A percentile compares a stretch with the other conserved stretches of the same genome.
Conservation (phyloP, 2,797 vertebrate genomes). For the Sternarchorhynchus goeldii region DNA sequence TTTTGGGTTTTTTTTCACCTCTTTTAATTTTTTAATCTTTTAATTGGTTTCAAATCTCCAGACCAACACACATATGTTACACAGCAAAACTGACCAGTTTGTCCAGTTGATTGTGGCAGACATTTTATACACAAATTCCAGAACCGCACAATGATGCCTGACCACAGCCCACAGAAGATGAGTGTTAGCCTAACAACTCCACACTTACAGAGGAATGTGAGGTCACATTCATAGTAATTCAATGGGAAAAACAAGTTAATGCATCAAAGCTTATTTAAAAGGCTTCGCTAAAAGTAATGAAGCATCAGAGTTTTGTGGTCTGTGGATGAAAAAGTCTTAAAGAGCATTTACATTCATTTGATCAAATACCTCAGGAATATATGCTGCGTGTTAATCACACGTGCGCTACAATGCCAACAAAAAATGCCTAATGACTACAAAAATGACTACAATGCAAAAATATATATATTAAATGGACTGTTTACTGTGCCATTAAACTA, state of each 20-base stretch:
- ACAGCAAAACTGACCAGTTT: neutral
- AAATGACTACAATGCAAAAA: too few relatives aligned
- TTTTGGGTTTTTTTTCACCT: too few relatives aligned
- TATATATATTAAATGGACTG: too few relatives aligned
- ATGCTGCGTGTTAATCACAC: neutral
- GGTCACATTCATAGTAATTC: conserved; percentile 58
- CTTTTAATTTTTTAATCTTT: too few relatives aligned
- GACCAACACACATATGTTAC: too few relatives aligned
- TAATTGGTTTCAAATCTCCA: too few relatives aligned
- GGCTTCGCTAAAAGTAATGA: conserved; percentile 15
- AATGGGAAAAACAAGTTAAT: conserved; percentile 60
- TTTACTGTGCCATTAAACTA: too few relatives aligned
- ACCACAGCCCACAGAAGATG: conserved; percentile 64
- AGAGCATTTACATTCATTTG: neutral
- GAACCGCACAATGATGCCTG: conserved; percentile 57
- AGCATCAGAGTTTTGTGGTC: conserved; percentile 35
- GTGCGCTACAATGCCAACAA: too few relatives aligned
- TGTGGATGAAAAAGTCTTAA: conserved; percentile 12
- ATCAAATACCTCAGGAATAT: conserved; percentile 11
- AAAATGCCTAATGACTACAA: too few relatives aligned
- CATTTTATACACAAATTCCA: conserved; percentile 42
- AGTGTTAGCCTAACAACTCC: conserved; percentile 60
- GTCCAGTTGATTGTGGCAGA: conserved; percentile 24
- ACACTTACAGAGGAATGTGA: conserved; percentile 64
- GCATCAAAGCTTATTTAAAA: conserved; percentile 11